Conservation (phyloP, 1,140 invertebrate genomes). For the Dinothrombium tinctorium region DNA sequence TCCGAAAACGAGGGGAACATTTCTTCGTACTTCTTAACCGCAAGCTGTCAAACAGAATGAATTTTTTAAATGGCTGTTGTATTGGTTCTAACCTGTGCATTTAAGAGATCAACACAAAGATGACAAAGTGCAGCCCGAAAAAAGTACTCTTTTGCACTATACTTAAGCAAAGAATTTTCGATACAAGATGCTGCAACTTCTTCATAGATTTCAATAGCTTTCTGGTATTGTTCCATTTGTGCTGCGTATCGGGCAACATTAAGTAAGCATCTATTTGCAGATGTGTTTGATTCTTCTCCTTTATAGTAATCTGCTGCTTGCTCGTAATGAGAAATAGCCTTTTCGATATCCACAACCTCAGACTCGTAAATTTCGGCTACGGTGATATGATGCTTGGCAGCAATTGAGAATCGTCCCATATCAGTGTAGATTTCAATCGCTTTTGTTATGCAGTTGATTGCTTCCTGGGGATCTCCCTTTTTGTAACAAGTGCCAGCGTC, state of each 20-base stretch:
- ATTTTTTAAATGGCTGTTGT: background rate
- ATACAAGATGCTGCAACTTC: slow-evolving; percentile 73
- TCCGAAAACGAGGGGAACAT: slow-evolving; percentile 80
- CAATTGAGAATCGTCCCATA: slow-evolving; percentile 94
- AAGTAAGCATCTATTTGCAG: slow-evolving; percentile 88
- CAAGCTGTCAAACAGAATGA: slow-evolving; percentile 3
- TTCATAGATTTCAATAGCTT: slow-evolving; percentile 91
- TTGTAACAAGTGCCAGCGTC: slow-evolving; percentile 95
- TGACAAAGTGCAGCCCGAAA: slow-evolving; percentile 82
- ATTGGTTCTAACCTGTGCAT: slow-evolving; percentile 36
- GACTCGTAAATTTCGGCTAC: slow-evolving; percentile 95
- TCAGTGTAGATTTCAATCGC: slow-evolving; percentile 96
- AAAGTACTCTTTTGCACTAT: slow-evolving; percentile 95
- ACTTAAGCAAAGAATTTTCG: slow-evolving; percentile 84
- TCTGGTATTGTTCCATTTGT: slow-evolving; percentile 84
- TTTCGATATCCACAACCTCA: slow-evolving; percentile 67
- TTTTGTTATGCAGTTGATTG: slow-evolving; percentile 68
- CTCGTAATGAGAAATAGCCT: slow-evolving; percentile 78
- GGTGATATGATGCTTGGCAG: slow-evolving; percentile 88
- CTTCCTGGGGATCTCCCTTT: slow-evolving; percentile 76
- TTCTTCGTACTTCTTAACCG: slow-evolving; percentile 78
- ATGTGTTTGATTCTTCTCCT: slow-evolving; percentile 35
- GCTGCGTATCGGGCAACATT: slow-evolving; percentile 95
- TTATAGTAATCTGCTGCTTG: slow-evolving; percentile 81
- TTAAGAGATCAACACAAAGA: slow-evolving; percentile 76